phyloP scores from a whole-genome alignment of 1,140 invertebrate genomes.

The Melanaphis sacchari region DNA sequence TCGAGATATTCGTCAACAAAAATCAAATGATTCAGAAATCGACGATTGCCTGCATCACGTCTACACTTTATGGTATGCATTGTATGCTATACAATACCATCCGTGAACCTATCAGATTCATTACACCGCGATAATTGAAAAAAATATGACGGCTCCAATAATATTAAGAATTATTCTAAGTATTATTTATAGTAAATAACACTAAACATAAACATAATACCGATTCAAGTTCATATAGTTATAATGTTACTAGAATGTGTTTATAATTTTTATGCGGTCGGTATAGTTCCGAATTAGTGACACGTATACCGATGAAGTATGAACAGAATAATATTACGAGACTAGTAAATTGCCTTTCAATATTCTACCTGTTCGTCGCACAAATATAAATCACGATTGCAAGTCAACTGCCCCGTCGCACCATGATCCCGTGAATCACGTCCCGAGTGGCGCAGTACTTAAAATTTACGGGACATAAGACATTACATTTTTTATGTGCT shows the following conservation, averaged over 20 bases:
- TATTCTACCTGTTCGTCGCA: background rate
- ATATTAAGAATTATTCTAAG: too few species aligned
- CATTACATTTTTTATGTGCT: background rate
- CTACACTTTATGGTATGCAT: too few species aligned
- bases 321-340: conserved; percentile 13
- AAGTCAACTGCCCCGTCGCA: background rate
- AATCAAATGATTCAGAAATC: background rate
- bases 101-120: too few species aligned
- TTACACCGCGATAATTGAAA: too few species aligned
- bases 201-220: background rate
- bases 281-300: background rate
- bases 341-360: background rate
- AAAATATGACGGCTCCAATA: too few species aligned
- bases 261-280: background rate
- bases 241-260: background rate
- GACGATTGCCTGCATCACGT: background rate
- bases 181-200: too few species aligned
- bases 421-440: background rate
- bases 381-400: background rate
- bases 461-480: background rate
- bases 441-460: background rate
- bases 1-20: background rate
- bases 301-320: conserved; percentile 1
- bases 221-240: background rate
- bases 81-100: too few species aligned